Conservation (phyloP, 2,797 vertebrate genomes). For the Synanceia verrucosa region DNA sequence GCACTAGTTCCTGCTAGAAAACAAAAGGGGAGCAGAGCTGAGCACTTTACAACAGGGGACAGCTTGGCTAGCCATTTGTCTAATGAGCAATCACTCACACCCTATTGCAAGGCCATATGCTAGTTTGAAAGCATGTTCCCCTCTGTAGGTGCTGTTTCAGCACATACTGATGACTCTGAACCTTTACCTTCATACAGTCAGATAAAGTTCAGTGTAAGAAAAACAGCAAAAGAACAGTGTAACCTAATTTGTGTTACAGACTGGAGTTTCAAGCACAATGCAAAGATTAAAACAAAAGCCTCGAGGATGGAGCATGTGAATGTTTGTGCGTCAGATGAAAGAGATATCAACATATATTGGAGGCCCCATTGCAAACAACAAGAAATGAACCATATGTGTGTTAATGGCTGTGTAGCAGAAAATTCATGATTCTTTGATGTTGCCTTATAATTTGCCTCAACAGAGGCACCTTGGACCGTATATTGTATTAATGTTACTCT, state of each 20-base stretch:
- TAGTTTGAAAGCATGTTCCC: conserved; percentile 51
- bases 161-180: conserved; percentile 39
- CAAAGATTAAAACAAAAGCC: conserved; percentile 67
- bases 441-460: conserved; percentile 14
- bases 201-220: conserved; percentile 29
- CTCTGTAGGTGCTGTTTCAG: conserved; percentile 48
- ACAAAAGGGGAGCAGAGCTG: conserved; percentile 65
- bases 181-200: conserved; percentile 12
- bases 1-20: conserved; percentile 75
- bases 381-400: conserved; percentile 38
- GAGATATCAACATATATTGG: conserved; percentile 26
- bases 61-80: conserved; percentile 77
- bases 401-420: conserved; percentile 18
- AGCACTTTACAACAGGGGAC: conserved; percentile 66
- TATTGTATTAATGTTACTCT: conserved; percentile 1
- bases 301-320: conserved; percentile 45
- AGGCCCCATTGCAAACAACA: conserved; percentile 36
- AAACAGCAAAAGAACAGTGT: conserved; percentile 36
- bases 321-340: conserved; percentile 60
- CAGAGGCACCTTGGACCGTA: conserved; percentile 1
- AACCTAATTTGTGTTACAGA: conserved; percentile 50
- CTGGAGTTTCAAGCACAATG: conserved; percentile 22
- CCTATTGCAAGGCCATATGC: conserved; percentile 77
- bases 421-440: conserved; percentile 24
- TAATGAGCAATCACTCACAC: conserved; percentile 78